These are phyloP conservation scores for Chascanopsetta lugubris DNA, from an alignment of 2,113 vertebrate species.

Conservation along the genomic window DNA sequence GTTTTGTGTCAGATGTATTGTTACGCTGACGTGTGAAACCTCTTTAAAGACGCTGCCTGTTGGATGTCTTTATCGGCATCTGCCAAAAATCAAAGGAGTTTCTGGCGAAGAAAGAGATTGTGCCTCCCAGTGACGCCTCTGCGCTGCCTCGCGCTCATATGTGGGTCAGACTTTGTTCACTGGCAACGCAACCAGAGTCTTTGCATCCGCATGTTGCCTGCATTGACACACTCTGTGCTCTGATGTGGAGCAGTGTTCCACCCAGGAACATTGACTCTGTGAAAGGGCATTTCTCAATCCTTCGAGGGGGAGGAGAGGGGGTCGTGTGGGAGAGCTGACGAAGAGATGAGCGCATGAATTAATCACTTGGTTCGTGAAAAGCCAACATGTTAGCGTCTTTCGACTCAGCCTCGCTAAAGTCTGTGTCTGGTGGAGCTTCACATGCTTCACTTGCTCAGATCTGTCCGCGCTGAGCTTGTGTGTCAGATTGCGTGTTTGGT, in stretches of 20 bases:
- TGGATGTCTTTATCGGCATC: slow-evolving; percentile 44
- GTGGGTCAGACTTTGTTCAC: slow-evolving; percentile 48
- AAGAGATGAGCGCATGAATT: slow-evolving; percentile 34
- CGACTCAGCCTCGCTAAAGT: slow-evolving; percentile 16
- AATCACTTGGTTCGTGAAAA: slow-evolving; percentile 27
- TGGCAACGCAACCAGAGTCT: slow-evolving; percentile 13
- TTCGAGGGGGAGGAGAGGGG: slow-evolving; percentile 27
- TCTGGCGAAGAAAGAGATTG: slow-evolving; percentile 31
- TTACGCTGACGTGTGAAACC: slow-evolving; percentile 50
- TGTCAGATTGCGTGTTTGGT: background rate
- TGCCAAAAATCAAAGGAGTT: slow-evolving; percentile 46
- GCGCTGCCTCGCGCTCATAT: slow-evolving; percentile 29
- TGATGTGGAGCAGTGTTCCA: background rate
- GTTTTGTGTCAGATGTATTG: slow-evolving; percentile 58
- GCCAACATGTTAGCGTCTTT: slow-evolving; percentile 21
- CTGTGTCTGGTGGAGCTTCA: slow-evolving; percentile 24
- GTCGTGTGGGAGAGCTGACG: slow-evolving; percentile 15
- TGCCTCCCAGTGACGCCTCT: slow-evolving; percentile 14
- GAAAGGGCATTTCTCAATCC: slow-evolving; percentile 32
- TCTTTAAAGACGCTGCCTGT: slow-evolving; percentile 49
- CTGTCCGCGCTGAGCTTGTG: background rate
- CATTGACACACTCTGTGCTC: background rate
- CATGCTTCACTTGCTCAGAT: slow-evolving; percentile 16
- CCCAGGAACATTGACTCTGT: background rate
- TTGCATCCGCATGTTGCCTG: slow-evolving; percentile 5